Conservation (phyloP, 1,140 invertebrate species). For the Drosophila melanogaster region Release_6_plus_ISO1_MT NT_033779.5:16461001-16461500, state of each 20-base stretch:
- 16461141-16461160: background rate
- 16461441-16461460: slow-evolving; percentile 78
- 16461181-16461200: too few species aligned
- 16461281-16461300: slow-evolving; percentile 50
- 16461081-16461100: slow-evolving; percentile 53
- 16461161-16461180: too few species aligned
- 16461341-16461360: slow-evolving; percentile 60
- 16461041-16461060: slow-evolving; percentile 37
- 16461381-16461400: slow-evolving; percentile 8
- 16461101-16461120: slow-evolving; percentile 23
- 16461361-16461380: slow-evolving; percentile 25
- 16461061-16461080: slow-evolving; percentile 17
- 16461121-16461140: background rate
- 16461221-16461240: background rate
- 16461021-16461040: slow-evolving; percentile 78
- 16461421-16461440: slow-evolving; percentile 76
- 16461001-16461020: slow-evolving; percentile 58
- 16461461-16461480: slow-evolving; percentile 46
- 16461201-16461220: background rate
- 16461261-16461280: background rate
- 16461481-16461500: slow-evolving; percentile 40
- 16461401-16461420: slow-evolving; percentile 25
- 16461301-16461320: slow-evolving; percentile 71
- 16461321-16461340: slow-evolving; percentile 53
- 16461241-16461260: too few species aligned